Conservation (phyloP, 2,797 vertebrate species). For the Mormyrus hasselquistii region DNA sequence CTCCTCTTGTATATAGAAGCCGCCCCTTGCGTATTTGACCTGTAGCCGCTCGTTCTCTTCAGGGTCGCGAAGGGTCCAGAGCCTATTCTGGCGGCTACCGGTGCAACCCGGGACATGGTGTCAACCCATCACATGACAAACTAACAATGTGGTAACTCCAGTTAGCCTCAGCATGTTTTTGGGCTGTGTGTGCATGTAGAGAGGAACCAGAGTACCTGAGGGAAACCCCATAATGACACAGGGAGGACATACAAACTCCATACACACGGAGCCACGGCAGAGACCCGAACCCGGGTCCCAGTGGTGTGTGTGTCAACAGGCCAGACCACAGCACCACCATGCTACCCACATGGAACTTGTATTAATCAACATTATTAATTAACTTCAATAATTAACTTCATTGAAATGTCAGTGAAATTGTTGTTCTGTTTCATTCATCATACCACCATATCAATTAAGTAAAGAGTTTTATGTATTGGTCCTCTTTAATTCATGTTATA, state of each 20-base stretch:
- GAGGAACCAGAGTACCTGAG: neutral
- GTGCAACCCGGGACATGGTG: neutral
- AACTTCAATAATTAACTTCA: neutral
- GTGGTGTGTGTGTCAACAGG: neutral
- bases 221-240: neutral
- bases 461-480: neutral
- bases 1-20: neutral
- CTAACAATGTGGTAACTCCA: neutral
- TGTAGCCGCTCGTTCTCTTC: neutral
- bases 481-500: neutral
- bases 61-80: neutral
- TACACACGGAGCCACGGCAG: neutral
- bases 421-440: neutral
- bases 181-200: neutral
- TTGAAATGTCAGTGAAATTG: neutral
- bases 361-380: neutral
- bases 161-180: neutral
- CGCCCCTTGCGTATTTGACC: neutral
- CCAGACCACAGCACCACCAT: neutral
- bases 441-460: neutral
- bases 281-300: neutral
- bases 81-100: neutral
- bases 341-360: neutral
- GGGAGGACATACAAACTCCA: neutral
- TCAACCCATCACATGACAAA: neutral